Evolutionary conservation across 2,113 vertebrate genomes (phyloP).

Genomic region (Ophiodon elongatus): DNA sequence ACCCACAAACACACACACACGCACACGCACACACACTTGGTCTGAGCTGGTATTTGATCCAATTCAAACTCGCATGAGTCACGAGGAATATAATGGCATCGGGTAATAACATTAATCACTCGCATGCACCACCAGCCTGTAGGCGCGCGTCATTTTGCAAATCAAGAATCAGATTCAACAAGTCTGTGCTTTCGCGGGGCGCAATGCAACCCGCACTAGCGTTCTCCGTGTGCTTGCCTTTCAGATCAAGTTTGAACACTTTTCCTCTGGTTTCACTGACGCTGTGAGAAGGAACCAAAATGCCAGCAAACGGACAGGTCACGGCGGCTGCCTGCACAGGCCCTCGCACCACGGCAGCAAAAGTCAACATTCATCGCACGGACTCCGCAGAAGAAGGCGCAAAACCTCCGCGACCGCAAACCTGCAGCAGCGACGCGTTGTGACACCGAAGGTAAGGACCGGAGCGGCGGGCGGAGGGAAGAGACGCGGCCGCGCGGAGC

Average conservation of each 20-base stretch:
- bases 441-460: constrained; percentile 89
- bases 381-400: constrained; percentile 87
- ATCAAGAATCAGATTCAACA: constrained; percentile 52
- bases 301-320: constrained; percentile 81
- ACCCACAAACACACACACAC: constrained; percentile 15
- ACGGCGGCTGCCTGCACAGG: constrained; percentile 65
- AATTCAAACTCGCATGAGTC: constrained; percentile 39
- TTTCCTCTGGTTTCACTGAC: constrained; percentile 84
- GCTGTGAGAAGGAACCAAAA: constrained; percentile 81
- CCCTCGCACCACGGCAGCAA: constrained; percentile 71
- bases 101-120: constrained; percentile 2
- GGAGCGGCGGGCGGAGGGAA: constrained; percentile 37
- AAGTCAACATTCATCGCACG: constrained; percentile 82
- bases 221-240: constrained; percentile 23
- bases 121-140: not conserved
- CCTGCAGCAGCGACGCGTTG: constrained; percentile 83
- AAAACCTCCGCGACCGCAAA: constrained; percentile 85
- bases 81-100: constrained; percentile 6
- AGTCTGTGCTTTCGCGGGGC: constrained; percentile 32
- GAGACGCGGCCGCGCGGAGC: too few species aligned
- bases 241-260: constrained; percentile 88
- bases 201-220: not conserved
- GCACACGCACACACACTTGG: constrained; percentile 2
- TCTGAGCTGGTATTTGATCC: constrained; percentile 15
- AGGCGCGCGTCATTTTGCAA: constrained; percentile 18